Evolutionary conservation across 1,140 invertebrate genomes (phyloP).

Genomic region (Lepidostoma basale): DNA sequence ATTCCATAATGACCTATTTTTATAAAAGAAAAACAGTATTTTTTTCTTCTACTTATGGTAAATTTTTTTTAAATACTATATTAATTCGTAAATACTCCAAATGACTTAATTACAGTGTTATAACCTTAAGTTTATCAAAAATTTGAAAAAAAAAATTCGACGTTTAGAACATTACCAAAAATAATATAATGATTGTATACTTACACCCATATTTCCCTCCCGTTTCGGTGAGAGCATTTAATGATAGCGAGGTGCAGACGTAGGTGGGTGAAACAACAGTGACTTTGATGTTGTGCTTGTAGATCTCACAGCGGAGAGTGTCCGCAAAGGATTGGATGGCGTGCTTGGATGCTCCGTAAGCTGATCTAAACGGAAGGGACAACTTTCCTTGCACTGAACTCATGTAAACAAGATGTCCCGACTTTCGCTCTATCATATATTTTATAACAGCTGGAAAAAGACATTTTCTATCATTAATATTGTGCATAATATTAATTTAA

Average conservation of each 20-base stretch:
- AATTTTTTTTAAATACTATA: no score
- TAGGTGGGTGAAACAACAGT: conserved; percentile 88
- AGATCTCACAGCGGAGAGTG: conserved; percentile 80
- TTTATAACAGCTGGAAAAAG: conserved; percentile 75
- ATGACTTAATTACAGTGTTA: background rate
- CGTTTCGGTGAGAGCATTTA: conserved; percentile 83
- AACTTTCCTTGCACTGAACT: conserved; percentile 93
- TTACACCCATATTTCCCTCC: conserved; percentile 75
- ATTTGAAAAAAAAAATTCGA: background rate
- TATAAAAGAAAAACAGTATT: no score
- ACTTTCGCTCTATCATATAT: conserved; percentile 77
- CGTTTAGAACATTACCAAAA: background rate
- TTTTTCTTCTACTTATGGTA: no score
- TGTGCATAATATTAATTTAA: background rate
- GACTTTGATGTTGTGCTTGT: conserved; percentile 76
- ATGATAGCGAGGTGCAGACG: conserved; percentile 84
- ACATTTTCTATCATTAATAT: conserved; percentile 2
- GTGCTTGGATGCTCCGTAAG: conserved; percentile 94
- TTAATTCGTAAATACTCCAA: no score
- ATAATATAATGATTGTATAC: background rate
- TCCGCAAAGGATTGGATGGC: conserved; percentile 90
- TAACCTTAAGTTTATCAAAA: background rate
- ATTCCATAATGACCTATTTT: no score
- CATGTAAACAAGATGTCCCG: conserved; percentile 87
- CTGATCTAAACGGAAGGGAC: conserved; percentile 84